phyloP scores from a whole-genome alignment of 2,888 invertebrate genomes.

The Nysson spinosus region DNA sequence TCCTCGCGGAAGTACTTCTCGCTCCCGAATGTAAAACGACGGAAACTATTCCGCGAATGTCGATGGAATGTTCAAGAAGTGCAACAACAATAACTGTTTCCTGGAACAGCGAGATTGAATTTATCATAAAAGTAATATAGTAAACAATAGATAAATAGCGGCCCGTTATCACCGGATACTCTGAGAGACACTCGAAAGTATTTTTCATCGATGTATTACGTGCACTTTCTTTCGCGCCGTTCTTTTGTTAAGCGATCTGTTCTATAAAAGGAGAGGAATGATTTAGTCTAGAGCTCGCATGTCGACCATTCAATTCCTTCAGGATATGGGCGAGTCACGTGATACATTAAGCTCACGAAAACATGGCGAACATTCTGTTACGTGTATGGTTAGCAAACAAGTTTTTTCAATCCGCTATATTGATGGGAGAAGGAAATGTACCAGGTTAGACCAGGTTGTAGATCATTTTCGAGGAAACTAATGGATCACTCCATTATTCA shows the following conservation, averaged over 20 bases:
- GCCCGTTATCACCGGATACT: slow-evolving; percentile 11
- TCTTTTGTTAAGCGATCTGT: too few species aligned
- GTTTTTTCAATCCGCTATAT: slow-evolving; percentile 32
- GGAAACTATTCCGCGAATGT: neutral
- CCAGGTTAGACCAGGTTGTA: slow-evolving; percentile 19
- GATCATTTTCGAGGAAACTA: slow-evolving; percentile 14
- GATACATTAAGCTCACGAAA: slow-evolving; percentile 19
- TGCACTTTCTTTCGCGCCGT: too few species aligned
- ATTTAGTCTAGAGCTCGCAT: too few species aligned
- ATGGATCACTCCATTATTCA: too few species aligned
- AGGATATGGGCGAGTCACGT: slow-evolving; percentile 16
- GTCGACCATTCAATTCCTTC: too few species aligned
- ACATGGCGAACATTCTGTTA: slow-evolving; percentile 4
- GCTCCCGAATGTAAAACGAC: neutral
- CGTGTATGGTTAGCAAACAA: slow-evolving; percentile 32
- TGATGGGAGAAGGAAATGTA: slow-evolving; percentile 27
- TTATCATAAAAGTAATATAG: slow-evolving; percentile 1
- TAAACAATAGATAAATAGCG: slow-evolving; percentile 32
- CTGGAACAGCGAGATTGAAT: slow-evolving; percentile 6
- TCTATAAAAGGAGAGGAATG: too few species aligned
- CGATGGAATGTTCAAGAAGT: neutral
- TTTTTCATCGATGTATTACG: neutral
- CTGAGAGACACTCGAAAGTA: neutral
- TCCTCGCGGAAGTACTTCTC: slow-evolving; percentile 6
- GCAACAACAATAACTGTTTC: slow-evolving; percentile 1